phyloP scores from a whole-genome alignment of 2,113 vertebrate species.

The Rana temporaria region DNA sequence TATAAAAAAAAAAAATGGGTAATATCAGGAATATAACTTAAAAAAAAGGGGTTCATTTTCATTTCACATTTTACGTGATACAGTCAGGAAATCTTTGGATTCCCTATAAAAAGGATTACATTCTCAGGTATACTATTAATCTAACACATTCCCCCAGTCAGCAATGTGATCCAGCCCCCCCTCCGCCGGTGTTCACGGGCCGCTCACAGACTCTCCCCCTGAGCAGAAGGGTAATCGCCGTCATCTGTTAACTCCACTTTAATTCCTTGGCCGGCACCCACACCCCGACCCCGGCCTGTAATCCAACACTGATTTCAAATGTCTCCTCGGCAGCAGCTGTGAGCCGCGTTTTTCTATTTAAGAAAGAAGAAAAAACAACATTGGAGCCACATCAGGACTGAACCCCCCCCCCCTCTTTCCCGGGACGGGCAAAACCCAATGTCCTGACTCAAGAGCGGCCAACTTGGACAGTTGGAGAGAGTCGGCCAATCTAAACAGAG shows the following conservation, averaged over 20 bases:
- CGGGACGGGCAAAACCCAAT: neutral
- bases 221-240: neutral
- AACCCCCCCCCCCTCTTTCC: neutral
- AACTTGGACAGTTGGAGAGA: slow-evolving; percentile 9
- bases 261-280: slow-evolving; percentile 1
- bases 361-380: neutral
- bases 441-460: slow-evolving; percentile 33
- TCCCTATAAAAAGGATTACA: no score
- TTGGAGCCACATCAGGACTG: slow-evolving; percentile 37
- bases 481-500: slow-evolving; percentile 39
- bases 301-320: slow-evolving; percentile 18
- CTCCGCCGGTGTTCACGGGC: neutral
- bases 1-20: no score
- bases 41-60: no score
- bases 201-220: neutral
- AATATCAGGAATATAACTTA: no score
- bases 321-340: slow-evolving; percentile 16
- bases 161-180: neutral
- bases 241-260: neutral
- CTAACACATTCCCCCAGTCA: no score
- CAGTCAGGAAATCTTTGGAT: no score
- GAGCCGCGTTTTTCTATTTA: slow-evolving; percentile 23
- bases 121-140: no score
- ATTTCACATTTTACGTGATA: no score
- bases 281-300: neutral